These are phyloP conservation scores for Drosophila kurseongensis DNA, from an alignment of 1,140 invertebrate genomes.

Conservation along the genomic window DNA sequence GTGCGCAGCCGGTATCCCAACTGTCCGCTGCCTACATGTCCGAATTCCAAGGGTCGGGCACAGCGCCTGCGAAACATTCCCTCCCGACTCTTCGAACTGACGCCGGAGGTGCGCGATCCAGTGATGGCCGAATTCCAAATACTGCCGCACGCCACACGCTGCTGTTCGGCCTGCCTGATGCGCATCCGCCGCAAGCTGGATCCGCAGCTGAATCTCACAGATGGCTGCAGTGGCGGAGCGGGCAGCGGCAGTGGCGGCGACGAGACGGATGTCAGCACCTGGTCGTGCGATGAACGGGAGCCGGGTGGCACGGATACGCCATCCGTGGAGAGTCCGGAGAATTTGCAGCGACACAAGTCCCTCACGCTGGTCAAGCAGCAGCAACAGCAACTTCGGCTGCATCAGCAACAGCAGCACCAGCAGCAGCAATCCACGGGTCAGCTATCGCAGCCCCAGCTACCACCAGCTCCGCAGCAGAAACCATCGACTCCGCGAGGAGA, in stretches of 20 bases:
- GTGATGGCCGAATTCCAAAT: conserved; percentile 96
- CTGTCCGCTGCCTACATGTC: conserved; percentile 94
- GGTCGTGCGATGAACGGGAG: conserved; percentile 91
- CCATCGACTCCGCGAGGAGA: conserved; percentile 11
- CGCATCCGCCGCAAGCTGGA: conserved; percentile 92
- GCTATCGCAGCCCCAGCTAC: conserved; percentile 45
- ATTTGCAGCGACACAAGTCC: conserved; percentile 74
- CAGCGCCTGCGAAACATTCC: conserved; percentile 95
- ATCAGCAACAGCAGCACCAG: conserved; percentile 51
- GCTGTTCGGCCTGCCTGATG: conserved; percentile 97
- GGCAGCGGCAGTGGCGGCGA: conserved; percentile 91
- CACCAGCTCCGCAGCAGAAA: conserved; percentile 29
- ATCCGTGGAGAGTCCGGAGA: conserved; percentile 87
- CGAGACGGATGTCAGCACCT: conserved; percentile 93
- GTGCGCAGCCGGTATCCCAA: conserved; percentile 89
- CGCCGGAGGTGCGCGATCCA: conserved; percentile 90
- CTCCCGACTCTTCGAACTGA: conserved; percentile 92
- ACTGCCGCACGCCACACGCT: conserved; percentile 93
- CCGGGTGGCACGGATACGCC: conserved; percentile 88
- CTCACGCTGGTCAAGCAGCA: conserved; percentile 82
- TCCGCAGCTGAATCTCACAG: conserved; percentile 88
- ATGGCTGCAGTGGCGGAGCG: conserved; percentile 85
- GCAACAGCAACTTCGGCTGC: conserved; percentile 22
- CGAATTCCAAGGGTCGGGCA: conserved; percentile 91
- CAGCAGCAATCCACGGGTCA: conserved; percentile 28